Base-by-base conservation (phyloP, 37 sponge, comb jelly and placozoan genomes). In the Aphrocallistes beatrix region DNA sequence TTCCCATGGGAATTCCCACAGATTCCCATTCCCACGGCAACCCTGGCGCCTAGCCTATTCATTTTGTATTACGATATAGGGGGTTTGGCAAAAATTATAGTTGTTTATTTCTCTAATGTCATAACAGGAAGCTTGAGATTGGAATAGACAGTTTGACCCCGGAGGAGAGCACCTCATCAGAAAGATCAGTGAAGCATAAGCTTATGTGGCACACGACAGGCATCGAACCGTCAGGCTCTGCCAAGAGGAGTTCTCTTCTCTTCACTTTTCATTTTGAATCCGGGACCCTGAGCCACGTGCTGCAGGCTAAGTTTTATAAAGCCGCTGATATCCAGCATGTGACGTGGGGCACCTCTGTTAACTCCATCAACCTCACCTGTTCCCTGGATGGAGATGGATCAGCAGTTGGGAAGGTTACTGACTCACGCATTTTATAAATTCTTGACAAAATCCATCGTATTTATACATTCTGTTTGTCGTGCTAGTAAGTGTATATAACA, bases 261-360 rank as follows among this genome's bases (percentile, higher is more conserved):
- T 6, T 60, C 34, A 60, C 75, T 32, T 13, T 60, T 6, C 75
- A 60, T 13, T 60, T 60, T 13, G 75, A 60, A 6, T 1, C 17
- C 3, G 75, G 75, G 3, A 60, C 3, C 21, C 3, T 60, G 3
- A 3, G 1, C 10, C 75, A 60, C 75, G 1, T 6, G 6, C 75
- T 60, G 34, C 75, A 60, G 75, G 34, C 75, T 13, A 60, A 60
- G 75, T 60, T 60, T 30, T 60, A 60, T 60, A 60, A 60, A 13
- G 8, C 75, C 10, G 75, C 17, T 3, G 75, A 60, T 13, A 32
- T 3, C 25, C 17, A 13, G 21, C 75, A 60, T 13, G 17, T 60
- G 32, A 13, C 28, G 32, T 60, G 75, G 75, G 75, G 75, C 32
- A 60, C 17, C 34, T 6, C 32, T 30, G 28, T 60, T 30, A 21